Evolutionary conservation across 2,113 vertebrate species (phyloP).

Genomic region (Pelecanus crispus): DNA sequence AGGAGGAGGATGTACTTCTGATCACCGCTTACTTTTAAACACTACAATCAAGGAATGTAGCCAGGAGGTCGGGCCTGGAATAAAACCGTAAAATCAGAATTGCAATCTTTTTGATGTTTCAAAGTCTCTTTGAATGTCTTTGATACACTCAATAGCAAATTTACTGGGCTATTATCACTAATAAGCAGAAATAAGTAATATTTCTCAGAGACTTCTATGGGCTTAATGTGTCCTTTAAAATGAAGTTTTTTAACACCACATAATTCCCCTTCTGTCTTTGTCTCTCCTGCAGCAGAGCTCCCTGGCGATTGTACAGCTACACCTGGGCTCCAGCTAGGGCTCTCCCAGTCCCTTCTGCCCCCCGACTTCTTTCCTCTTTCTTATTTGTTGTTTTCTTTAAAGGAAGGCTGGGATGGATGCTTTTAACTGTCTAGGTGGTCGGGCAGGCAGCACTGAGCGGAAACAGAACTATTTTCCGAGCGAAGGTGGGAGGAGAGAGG

Average conservation of each 20-base stretch:
- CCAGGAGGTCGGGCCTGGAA: conserved; percentile 52
- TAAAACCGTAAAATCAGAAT: conserved; percentile 56
- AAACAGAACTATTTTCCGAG: not conserved
- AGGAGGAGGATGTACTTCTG: not conserved
- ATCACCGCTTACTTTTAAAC: conserved; percentile 27
- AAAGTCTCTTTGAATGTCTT: conserved; percentile 54
- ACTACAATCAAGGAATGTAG: conserved; percentile 31
- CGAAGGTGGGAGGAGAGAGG: too few relatives aligned
- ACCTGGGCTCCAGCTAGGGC: not conserved
- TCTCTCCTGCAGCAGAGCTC: not conserved
- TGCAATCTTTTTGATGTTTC: conserved; percentile 61
- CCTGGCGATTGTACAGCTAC: not conserved
- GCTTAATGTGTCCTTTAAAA: conserved; percentile 46
- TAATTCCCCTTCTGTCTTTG: not conserved
- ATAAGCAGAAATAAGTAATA: conserved; percentile 61
- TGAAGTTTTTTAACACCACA: conserved; percentile 40
- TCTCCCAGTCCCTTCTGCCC: not conserved
- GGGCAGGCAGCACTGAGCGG: not conserved
- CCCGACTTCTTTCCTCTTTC: not conserved
- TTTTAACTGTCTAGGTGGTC: not conserved
- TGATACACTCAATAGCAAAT: conserved; percentile 57
- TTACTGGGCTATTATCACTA: conserved; percentile 58
- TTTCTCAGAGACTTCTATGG: conserved; percentile 34
- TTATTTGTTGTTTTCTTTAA: not conserved
- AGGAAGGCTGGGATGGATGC: not conserved